A percentile compares a stretch with the other conserved stretches of the same genome.
Evolutionary conservation across 2,113 vertebrate species (phyloP).

Genomic region (Alces alces): DNA sequence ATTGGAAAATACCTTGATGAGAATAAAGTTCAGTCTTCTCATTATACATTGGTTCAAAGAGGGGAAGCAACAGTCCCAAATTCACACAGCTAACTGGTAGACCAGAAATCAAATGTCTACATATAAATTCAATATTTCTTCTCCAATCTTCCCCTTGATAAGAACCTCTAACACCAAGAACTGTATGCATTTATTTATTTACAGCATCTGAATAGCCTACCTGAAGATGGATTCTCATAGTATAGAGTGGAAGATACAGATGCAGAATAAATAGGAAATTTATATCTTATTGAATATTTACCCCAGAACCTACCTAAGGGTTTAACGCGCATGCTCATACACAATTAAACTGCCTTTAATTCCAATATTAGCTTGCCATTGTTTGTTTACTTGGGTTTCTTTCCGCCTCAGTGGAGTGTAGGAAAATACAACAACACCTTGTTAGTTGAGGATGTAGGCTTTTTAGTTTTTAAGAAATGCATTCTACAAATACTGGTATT

Average conservation of each 20-base stretch:
- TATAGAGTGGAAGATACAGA: background rate
- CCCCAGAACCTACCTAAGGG: background rate
- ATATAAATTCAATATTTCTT: background rate
- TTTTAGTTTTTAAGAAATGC: constrained; percentile 25
- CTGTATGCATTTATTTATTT: background rate
- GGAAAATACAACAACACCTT: background rate
- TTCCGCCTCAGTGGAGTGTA: background rate
- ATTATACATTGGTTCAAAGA: background rate
- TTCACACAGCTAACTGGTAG: background rate
- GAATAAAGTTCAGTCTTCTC: background rate
- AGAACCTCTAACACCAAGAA: background rate
- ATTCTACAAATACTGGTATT: background rate
- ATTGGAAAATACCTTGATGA: background rate
- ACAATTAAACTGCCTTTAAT: background rate
- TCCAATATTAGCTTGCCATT: background rate
- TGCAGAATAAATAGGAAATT: background rate
- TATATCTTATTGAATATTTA: background rate
- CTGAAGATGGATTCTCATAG: background rate
- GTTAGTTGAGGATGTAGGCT: background rate
- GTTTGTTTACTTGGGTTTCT: background rate
- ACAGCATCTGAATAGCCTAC: background rate
- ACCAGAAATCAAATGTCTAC: background rate
- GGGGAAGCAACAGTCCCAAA: background rate
- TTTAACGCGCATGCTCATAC: background rate
- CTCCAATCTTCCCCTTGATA: background rate